These are phyloP conservation scores for Rhagoletis pomonella DNA, from an alignment of 1,140 invertebrate genomes.

Conservation along the genomic window DNA sequence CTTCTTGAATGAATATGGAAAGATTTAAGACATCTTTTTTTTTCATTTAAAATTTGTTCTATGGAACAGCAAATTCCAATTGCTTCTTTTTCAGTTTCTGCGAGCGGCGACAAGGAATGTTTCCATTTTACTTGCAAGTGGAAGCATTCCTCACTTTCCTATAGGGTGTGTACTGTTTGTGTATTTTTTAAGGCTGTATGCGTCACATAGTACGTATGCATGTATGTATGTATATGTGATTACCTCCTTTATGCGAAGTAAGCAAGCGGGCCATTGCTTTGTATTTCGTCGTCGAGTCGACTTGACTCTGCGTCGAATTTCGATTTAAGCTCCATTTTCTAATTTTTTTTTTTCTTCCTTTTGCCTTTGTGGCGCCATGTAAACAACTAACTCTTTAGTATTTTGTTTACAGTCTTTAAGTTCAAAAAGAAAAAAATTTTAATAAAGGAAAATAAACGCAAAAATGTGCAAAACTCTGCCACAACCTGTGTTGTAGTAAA, in stretches of 20 bases:
- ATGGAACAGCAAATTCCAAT: no score
- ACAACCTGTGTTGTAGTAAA: neutral
- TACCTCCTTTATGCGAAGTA: neutral
- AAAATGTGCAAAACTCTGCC: neutral
- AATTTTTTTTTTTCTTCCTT: neutral
- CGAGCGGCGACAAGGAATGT: no score
- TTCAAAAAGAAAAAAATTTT: conserved; percentile 30
- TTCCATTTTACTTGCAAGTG: no score
- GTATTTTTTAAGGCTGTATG: neutral
- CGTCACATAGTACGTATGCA: neutral
- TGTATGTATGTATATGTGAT: conserved; percentile 1
- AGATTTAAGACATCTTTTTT: no score
- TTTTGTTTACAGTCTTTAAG: conserved; percentile 39
- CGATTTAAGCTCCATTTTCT: neutral
- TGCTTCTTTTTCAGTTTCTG: neutral
- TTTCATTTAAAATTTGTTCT: no score
- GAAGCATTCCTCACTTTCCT: no score
- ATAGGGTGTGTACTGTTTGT: no score
- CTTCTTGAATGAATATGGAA: no score
- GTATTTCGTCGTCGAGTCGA: neutral
- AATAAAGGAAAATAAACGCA: neutral
- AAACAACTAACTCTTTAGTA: conserved; percentile 33
- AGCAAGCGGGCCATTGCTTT: neutral
- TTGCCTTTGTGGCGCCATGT: conserved; percentile 41
- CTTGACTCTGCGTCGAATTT: conserved; percentile 8